Conservation (phyloP, 2,797 vertebrate species). For the Sebastes vulpes region DNA sequence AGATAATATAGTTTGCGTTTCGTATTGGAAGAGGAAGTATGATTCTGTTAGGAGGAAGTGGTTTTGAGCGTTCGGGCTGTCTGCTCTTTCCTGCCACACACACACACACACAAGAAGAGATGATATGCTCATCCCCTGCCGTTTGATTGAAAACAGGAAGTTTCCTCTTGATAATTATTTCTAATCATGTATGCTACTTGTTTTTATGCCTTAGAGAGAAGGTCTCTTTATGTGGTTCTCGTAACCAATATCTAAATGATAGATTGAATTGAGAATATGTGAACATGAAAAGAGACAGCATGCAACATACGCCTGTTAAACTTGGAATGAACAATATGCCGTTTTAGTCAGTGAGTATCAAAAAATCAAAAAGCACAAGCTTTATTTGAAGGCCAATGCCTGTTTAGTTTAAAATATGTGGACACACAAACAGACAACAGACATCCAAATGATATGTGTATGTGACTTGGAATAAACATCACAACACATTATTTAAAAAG, state of each 20-base stretch:
- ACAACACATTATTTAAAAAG: not conserved
- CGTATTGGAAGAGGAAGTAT: constrained; percentile 42
- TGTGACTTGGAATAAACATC: not conserved
- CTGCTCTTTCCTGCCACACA: constrained; percentile 14
- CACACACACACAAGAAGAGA: too few relatives aligned
- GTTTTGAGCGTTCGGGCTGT: constrained; percentile 9
- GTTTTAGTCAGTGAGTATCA: not conserved
- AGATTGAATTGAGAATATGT: not conserved
- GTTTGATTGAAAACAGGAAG: constrained; percentile 28
- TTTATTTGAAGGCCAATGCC: not conserved
- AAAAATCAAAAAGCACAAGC: not conserved
- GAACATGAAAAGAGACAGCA: not conserved
- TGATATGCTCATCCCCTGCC: not conserved
- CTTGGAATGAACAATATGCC: not conserved
- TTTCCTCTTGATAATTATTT: not conserved
- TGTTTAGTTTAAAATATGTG: not conserved
- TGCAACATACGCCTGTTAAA: not conserved
- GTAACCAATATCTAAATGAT: not conserved
- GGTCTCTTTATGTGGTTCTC: not conserved
- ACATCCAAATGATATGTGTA: not conserved
- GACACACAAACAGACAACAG: not conserved
- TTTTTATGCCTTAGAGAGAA: not conserved
- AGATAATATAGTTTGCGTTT: not conserved
- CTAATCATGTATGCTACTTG: not conserved
- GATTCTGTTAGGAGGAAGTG: constrained; percentile 56